These are phyloP conservation scores for Tragulus kanchil DNA, from an alignment of 2,113 vertebrate genomes.

Conservation along the genomic window DNA sequence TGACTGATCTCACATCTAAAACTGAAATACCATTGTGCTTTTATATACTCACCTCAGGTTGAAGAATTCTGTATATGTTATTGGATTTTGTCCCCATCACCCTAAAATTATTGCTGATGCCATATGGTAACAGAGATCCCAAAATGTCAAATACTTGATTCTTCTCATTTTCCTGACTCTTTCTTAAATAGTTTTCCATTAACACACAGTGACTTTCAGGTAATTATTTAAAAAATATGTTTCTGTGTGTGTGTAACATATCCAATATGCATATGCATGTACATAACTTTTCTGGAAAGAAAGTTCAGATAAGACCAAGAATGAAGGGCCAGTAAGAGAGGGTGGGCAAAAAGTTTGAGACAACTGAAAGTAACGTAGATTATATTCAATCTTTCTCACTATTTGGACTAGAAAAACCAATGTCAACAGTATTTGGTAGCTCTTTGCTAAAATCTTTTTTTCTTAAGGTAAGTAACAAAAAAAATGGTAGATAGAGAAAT, in stretches of 20 bases:
- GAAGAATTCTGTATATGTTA: neutral
- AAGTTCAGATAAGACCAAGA: neutral
- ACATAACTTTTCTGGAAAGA: neutral
- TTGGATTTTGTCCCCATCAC: neutral
- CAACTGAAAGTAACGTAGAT: neutral
- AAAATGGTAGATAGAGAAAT: no score
- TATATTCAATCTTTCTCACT: no score
- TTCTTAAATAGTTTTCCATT: neutral
- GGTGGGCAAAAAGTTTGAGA: neutral
- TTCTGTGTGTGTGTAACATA: neutral
- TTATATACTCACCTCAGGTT: neutral
- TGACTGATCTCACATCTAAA: neutral
- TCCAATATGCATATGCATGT: no score
- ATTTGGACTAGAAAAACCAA: no score
- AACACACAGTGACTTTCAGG: neutral
- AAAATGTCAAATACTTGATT: neutral
- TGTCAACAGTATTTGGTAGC: no score
- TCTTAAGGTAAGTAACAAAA: no score
- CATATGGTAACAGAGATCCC: neutral
- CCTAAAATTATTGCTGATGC: neutral
- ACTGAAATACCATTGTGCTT: neutral
- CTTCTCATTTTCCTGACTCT: neutral
- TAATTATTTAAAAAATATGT: neutral
- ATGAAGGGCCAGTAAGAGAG: neutral
- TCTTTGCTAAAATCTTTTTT: no score